A percentile compares a stretch with the other conserved stretches of the same genome.
Conservation (phyloP, 2,797 vertebrate species). For the Rhodeus uyekii region DNA sequence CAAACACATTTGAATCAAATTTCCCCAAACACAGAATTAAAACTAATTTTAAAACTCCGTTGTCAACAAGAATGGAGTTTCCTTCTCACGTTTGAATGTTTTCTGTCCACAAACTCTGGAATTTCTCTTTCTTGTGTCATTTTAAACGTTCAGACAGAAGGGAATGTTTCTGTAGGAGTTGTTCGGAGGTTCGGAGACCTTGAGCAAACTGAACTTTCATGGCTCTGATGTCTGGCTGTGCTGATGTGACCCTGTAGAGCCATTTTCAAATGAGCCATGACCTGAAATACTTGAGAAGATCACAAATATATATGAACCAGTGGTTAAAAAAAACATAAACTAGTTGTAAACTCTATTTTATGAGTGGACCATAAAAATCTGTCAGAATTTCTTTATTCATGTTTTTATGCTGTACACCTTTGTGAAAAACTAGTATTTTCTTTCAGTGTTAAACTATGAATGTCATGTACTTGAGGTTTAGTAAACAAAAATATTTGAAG, state of each 20-base stretch:
- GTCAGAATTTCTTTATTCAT: not conserved
- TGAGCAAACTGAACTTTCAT: slow-evolving; percentile 1
- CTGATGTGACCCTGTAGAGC: not conserved
- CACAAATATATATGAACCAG: not conserved
- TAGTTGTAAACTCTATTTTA: not conserved
- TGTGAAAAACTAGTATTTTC: not conserved
- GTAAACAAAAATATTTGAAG: too few species aligned
- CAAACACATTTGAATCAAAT: not conserved
- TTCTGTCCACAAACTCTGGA: slow-evolving; percentile 64
- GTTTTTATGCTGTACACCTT: not conserved
- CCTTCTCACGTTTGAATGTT: not conserved
- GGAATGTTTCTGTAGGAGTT: not conserved
- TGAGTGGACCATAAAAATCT: not conserved
- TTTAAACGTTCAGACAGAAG: not conserved
- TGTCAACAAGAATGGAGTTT: not conserved
- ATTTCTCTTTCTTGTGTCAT: slow-evolving; percentile 75
- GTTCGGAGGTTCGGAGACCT: slow-evolving; percentile 13
- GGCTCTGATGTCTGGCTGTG: not conserved
- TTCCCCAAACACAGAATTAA: not conserved
- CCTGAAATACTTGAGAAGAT: not conserved
- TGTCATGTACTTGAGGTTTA: not conserved
- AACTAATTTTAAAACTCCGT: not conserved
- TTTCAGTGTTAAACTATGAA: not conserved
- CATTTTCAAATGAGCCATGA: not conserved
- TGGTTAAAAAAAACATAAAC: not conserved